Conservation (phyloP, 2,797 vertebrate genomes). For the Acanthornis magna region DNA sequence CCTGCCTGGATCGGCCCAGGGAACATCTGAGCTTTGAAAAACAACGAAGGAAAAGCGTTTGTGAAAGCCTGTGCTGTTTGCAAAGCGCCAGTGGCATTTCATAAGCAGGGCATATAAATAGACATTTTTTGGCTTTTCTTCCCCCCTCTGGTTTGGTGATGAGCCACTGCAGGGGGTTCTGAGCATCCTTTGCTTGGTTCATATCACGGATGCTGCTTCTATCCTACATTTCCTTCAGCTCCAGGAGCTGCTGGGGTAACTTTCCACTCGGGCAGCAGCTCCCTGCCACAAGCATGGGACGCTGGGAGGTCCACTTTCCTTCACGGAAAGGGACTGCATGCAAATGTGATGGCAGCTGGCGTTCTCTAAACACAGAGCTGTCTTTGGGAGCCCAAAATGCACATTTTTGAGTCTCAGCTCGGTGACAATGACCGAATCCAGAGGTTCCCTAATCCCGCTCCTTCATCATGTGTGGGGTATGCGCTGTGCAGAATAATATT, state of each 20-base stretch:
- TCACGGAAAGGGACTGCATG: fast-evolving
- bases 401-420: background rate
- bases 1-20: fast-evolving
- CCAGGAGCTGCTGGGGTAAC: background rate
- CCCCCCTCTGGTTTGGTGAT: fast-evolving
- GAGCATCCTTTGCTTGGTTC: background rate
- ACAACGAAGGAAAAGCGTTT: background rate
- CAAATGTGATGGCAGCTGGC: fast-evolving
- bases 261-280: background rate
- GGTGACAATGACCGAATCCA: fast-evolving
- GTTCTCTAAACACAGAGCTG: fast-evolving
- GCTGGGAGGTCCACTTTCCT: fast-evolving
- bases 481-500: fast-evolving
- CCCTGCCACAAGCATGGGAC: background rate
- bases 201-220: background rate
- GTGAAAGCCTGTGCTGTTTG: fast-evolving
- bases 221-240: fast-evolving
- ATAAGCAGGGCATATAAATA: fast-evolving
- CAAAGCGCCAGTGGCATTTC: fast-evolving
- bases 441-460: background rate
- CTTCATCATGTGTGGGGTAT: fast-evolving
- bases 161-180: background rate
- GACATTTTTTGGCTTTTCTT: fast-evolving
- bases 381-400: background rate
- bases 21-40: background rate